Percentiles rank a stretch among this genome's conserved stretches.
phyloP scores from a whole-genome alignment of 1,140 invertebrate species.

The Zaprionus gabonicus region DNA sequence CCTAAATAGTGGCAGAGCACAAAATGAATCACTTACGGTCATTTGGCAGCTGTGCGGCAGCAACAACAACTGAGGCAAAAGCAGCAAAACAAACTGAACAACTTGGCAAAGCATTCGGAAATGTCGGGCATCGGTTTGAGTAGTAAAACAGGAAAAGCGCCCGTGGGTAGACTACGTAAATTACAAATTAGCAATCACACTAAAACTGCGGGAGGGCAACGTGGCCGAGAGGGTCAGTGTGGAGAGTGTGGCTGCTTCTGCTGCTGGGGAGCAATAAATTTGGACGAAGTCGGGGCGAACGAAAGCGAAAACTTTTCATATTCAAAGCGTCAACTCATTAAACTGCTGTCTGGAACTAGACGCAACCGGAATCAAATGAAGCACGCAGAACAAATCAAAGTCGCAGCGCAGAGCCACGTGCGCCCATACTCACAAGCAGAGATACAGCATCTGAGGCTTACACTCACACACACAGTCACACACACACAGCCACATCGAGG shows the following conservation, averaged over 20 bases:
- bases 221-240: background rate
- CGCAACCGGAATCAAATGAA: conserved; percentile 76
- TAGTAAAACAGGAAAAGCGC: conserved; percentile 63
- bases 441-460: conserved; percentile 24
- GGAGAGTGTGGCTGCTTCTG: background rate
- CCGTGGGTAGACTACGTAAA: conserved; percentile 77
- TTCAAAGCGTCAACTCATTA: conserved; percentile 83
- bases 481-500: conserved; percentile 36
- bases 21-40: conserved; percentile 79
- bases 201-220: conserved; percentile 47
- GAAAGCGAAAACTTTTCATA: conserved; percentile 73
- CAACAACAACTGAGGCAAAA: conserved; percentile 2
- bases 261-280: conserved; percentile 57
- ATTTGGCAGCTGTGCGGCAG: conserved; percentile 45
- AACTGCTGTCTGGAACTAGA: conserved; percentile 69
- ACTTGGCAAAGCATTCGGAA: conserved; percentile 43
- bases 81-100: conserved; percentile 18
- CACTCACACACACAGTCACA: conserved; percentile 25
- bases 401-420: conserved; percentile 40
- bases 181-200: conserved; percentile 83
- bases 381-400: conserved; percentile 82
- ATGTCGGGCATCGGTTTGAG: conserved; percentile 43
- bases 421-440: background rate
- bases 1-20: conserved; percentile 58
- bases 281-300: conserved; percentile 4